Percentiles rank a stretch among this genome's conserved stretches.
phyloP scores from a whole-genome alignment of 2,888 invertebrate genomes.

The Apodemia mormo region DNA sequence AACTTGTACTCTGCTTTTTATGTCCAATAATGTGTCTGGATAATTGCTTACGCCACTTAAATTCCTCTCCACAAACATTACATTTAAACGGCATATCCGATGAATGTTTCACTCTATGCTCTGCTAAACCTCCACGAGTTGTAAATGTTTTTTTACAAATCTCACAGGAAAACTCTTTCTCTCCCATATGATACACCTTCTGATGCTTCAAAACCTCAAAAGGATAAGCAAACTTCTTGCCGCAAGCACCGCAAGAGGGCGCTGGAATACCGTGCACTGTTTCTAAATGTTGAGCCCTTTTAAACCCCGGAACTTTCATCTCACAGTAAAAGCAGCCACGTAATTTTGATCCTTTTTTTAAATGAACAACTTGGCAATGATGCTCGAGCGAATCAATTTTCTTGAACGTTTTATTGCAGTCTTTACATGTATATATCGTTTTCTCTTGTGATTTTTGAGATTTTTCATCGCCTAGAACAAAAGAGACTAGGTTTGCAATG shows the following conservation, averaged over 20 bases:
- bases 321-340: conserved; percentile 54
- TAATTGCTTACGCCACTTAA: conserved; percentile 44
- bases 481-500: conserved; percentile 23
- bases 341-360: conserved; percentile 28
- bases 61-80: conserved; percentile 42
- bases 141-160: conserved; percentile 74
- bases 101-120: conserved; percentile 46
- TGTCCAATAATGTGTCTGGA: conserved; percentile 40
- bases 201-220: conserved; percentile 54
- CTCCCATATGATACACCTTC: conserved; percentile 56
- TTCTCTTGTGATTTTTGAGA: conserved; percentile 19
- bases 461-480: conserved; percentile 26
- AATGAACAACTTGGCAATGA: neutral
- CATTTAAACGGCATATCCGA: conserved; percentile 46
- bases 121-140: conserved; percentile 43
- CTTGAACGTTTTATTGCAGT: conserved; percentile 12
- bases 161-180: conserved; percentile 61
- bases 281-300: conserved; percentile 54
- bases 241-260: conserved; percentile 56
- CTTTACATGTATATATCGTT: conserved; percentile 9
- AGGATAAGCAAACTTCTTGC: conserved; percentile 54
- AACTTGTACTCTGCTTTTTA: conserved; percentile 25
- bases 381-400: neutral
- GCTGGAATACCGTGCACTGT: conserved; percentile 54
- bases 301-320: conserved; percentile 46